Base-by-base conservation (phyloP, 1,140 invertebrate species). In the Pseudomyrmex sp. region DNA sequence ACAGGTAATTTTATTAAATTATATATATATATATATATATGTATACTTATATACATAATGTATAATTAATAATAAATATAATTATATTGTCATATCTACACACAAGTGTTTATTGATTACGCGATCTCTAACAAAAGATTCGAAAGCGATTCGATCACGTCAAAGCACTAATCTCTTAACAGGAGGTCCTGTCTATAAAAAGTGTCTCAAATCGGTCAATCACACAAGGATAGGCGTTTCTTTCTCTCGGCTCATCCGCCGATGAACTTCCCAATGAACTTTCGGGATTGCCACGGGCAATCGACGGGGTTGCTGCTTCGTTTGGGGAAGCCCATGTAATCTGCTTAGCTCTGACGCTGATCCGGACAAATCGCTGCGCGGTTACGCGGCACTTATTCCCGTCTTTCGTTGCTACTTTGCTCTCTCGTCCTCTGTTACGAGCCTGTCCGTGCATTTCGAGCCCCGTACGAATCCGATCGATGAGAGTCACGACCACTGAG, bases 331-430 rank as follows among this genome's bases (percentile, higher is more conserved):
- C 87, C 73, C 65, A 89, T 94, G 89, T 94, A 94, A 94, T 94
- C 93, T 93, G 91, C 93, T 94, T 94, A 94, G 89, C 82, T 12
- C 77, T 93, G 93, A 94, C 93, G 92, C 91, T 94, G 92, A 94
- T 94, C 93, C 92, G 93, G 91, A 94, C 92, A 93, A 93, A 94
- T 94, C 93, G 91, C 90, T 73, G 91, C 91, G 88, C 90, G 92
- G 91, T 94, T 93, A 93, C 93, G 92, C 91, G 90, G 90, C 92
- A 92, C 90, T 93, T 93, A 91, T 88, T 79, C 74, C 61, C 85
- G 80, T 84, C 87, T 89, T 87, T 89, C 83, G 86, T 88, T 89
- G 86, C 76, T 76, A 82, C 54, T 73, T 82, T 69, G 44, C 50
- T 62, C 73, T 63, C 83, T 63, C 83, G 44, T 72, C 74, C 69